phyloP scores from a whole-genome alignment of 2,113 vertebrate species.

The Phalacrocorax carbo region DNA sequence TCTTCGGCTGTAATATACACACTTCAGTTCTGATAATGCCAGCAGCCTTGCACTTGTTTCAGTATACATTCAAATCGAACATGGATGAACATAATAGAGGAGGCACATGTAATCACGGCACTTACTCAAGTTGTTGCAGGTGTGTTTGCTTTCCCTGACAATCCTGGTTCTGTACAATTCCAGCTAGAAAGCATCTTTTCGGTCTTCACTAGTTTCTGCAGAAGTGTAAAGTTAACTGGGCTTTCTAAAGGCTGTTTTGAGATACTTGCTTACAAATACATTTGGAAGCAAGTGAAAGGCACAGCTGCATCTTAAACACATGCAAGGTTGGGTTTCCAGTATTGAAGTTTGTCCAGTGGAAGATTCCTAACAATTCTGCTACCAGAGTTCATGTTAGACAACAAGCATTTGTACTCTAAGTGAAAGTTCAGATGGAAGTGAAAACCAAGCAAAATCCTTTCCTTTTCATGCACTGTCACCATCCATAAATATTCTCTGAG shows the following conservation, averaged over 20 bases:
- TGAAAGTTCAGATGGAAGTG: neutral
- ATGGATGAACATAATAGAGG: neutral
- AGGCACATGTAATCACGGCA: slow-evolving; percentile 2
- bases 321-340: neutral
- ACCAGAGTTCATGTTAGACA: neutral
- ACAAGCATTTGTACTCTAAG: neutral
- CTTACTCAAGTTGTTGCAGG: slow-evolving; percentile 28
- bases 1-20: neutral
- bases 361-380: neutral
- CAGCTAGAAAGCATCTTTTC: slow-evolving; percentile 26
- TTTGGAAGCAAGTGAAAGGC: slow-evolving; percentile 5
- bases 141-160: slow-evolving; percentile 47
- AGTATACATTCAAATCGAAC: neutral
- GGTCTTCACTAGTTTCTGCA: slow-evolving; percentile 12
- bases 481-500: neutral
- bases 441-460: neutral
- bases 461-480: neutral
- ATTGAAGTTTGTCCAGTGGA: neutral
- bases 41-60: neutral
- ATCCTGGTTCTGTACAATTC: slow-evolving; percentile 25
- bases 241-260: slow-evolving; percentile 29
- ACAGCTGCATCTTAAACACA: neutral
- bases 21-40: neutral
- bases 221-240: neutral
- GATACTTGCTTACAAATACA: neutral